A percentile compares a stretch with the other conserved stretches of the same genome.
Evolutionary conservation across 2,888 invertebrate species (phyloP).

Genomic region (Parnassius glacialis): DNA sequence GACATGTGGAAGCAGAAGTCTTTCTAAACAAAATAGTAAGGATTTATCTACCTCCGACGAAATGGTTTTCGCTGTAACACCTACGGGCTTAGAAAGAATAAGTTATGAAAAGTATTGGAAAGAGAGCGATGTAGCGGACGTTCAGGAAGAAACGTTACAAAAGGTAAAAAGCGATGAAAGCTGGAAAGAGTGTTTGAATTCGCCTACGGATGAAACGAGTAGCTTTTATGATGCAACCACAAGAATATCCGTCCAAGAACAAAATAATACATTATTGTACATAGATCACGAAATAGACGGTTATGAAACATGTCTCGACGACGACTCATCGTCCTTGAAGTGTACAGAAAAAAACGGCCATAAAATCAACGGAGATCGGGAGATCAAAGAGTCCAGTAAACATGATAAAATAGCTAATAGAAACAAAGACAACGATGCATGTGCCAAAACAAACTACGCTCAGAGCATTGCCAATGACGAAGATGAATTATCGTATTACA

Average conservation of each 20-base stretch:
- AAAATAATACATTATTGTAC: slow-evolving; percentile 62
- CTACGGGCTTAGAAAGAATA: slow-evolving; percentile 75
- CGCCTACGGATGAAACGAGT: slow-evolving; percentile 54
- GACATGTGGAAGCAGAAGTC: slow-evolving; percentile 44
- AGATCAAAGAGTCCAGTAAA: slow-evolving; percentile 71
- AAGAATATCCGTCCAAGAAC: slow-evolving; percentile 65
- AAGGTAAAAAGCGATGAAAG: slow-evolving; percentile 68
- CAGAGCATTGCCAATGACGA: slow-evolving; percentile 48
- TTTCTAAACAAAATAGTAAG: slow-evolving; percentile 74
- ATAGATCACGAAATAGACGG: slow-evolving; percentile 79
- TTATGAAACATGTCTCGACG: slow-evolving; percentile 83
- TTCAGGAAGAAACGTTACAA: slow-evolving; percentile 46
- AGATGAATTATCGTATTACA: slow-evolving; percentile 55
- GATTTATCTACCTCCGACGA: slow-evolving; percentile 77
- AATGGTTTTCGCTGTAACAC: slow-evolving; percentile 78
- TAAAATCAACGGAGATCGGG: slow-evolving; percentile 63
- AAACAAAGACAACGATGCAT: slow-evolving; percentile 62
- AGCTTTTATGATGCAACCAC: slow-evolving; percentile 57
- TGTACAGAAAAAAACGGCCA: slow-evolving; percentile 58
- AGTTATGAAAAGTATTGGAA: slow-evolving; percentile 77
- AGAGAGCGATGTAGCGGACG: slow-evolving; percentile 48
- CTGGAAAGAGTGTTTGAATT: slow-evolving; percentile 69
- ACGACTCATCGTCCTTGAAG: slow-evolving; percentile 72
- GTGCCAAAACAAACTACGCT: slow-evolving; percentile 55
- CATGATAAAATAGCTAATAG: slow-evolving; percentile 61